Percentiles rank a stretch among this genome's conserved stretches.
These are phyloP conservation scores for Papilio protenor DNA, from an alignment of 2,888 invertebrate species.

Conservation along the genomic window DNA sequence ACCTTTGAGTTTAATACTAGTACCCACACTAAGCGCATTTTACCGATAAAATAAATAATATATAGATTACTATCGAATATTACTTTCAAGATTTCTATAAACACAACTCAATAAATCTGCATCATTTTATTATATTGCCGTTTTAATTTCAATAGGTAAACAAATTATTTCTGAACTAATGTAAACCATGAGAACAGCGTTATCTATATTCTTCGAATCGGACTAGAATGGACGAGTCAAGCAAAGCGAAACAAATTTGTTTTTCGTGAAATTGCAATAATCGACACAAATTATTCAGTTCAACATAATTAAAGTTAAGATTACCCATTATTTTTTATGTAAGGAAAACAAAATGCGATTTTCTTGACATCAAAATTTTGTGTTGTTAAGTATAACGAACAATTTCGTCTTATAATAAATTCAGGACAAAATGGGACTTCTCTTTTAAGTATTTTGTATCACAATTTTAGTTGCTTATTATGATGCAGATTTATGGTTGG, in stretches of 20 bases:
- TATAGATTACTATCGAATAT: slow-evolving; percentile 28
- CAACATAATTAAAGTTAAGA: too few species aligned
- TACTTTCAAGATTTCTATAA: slow-evolving; percentile 32
- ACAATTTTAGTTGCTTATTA: not conserved
- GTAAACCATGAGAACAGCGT: not conserved
- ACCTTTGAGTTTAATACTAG: slow-evolving; percentile 42
- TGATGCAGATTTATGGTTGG: slow-evolving; percentile 44
- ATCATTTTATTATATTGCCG: slow-evolving; percentile 38
- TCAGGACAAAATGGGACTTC: not conserved
- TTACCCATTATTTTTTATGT: not conserved
- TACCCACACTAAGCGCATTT: slow-evolving; percentile 36
- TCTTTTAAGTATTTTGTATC: not conserved
- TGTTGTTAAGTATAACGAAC: not conserved
- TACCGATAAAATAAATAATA: slow-evolving; percentile 38
- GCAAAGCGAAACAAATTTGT: too few species aligned
- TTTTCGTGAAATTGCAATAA: not conserved
- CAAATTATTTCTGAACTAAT: not conserved
- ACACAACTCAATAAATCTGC: slow-evolving; percentile 45
- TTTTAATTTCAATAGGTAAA: not conserved
- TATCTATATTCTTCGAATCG: not conserved
- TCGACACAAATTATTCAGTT: too few species aligned
- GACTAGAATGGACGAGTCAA: too few species aligned
- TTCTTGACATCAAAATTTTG: not conserved
- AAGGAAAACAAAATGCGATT: not conserved
- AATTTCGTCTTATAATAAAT: not conserved